Evolutionary conservation across 2,113 vertebrate species (phyloP).

Genomic region (Boleophthalmus pectinirostris): DNA sequence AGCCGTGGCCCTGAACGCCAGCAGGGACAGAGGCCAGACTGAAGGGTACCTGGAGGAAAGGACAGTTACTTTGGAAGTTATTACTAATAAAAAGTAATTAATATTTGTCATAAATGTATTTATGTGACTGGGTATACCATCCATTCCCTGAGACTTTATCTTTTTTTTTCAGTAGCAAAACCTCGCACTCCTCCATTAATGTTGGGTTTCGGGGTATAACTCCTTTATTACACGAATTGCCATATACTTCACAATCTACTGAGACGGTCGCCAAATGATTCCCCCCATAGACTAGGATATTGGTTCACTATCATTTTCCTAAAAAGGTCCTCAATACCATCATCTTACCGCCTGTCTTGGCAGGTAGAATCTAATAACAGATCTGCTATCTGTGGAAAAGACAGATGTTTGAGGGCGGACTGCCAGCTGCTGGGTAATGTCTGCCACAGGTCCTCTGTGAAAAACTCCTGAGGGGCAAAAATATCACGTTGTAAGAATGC

Average conservation of each 20-base stretch:
- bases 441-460: conserved; percentile 85
- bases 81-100: too few relatives aligned
- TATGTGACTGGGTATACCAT: too few relatives aligned
- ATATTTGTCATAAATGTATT: too few relatives aligned
- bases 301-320: too few relatives aligned
- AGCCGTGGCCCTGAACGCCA: conserved; percentile 83
- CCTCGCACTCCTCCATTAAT: too few relatives aligned
- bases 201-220: too few relatives aligned
- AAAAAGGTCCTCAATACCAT: neutral
- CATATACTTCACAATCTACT: too few relatives aligned
- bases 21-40: conserved; percentile 87
- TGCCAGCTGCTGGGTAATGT: conserved; percentile 83
- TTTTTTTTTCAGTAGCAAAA: too few relatives aligned
- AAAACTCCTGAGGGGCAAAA: conserved; percentile 84
- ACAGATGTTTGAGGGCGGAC: conserved; percentile 72
- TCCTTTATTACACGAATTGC: too few relatives aligned
- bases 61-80: neutral
- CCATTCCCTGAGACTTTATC: too few relatives aligned
- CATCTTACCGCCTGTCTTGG: conserved; percentile 63
- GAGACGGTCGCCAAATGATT: too few relatives aligned
- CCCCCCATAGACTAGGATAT: neutral
- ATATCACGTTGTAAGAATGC: neutral
- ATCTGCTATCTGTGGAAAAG: conserved; percentile 78
- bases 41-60: conserved; percentile 75
- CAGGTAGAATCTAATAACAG: conserved; percentile 73